Percentiles rank a stretch among this genome's conserved stretches.
These are phyloP conservation scores for Notothenia rossii DNA, from an alignment of 2,113 vertebrate species.

Conservation along the genomic window DNA sequence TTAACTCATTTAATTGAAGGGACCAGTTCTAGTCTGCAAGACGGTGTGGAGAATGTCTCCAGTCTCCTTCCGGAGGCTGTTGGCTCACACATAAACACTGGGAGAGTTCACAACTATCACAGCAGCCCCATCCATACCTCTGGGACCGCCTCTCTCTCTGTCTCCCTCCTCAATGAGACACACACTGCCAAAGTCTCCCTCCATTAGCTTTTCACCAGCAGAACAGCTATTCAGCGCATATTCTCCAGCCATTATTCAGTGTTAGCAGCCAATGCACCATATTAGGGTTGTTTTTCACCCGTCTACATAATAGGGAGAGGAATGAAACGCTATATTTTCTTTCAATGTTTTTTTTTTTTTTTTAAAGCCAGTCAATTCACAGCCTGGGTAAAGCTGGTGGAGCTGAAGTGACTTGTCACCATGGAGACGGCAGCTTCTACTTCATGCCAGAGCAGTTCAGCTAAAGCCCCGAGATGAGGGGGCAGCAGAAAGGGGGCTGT, in stretches of 20 bases:
- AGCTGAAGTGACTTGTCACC: slow-evolving; percentile 79
- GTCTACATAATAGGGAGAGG: slow-evolving; percentile 53
- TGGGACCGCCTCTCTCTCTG: slow-evolving; percentile 70
- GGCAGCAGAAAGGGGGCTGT: slow-evolving; percentile 56
- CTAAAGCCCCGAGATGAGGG: slow-evolving; percentile 72
- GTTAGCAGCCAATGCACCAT: slow-evolving; percentile 59
- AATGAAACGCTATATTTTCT: slow-evolving; percentile 67
- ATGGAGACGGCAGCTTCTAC: slow-evolving; percentile 80
- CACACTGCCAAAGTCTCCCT: slow-evolving; percentile 69
- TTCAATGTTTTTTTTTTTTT: slow-evolving; percentile 42
- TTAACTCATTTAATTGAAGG: slow-evolving; percentile 85
- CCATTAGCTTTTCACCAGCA: slow-evolving; percentile 76
- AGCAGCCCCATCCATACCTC: slow-evolving; percentile 79
- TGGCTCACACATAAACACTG: slow-evolving; percentile 79
- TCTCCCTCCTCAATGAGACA: slow-evolving; percentile 61
- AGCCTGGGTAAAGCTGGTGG: slow-evolving; percentile 72
- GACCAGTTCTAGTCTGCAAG: slow-evolving; percentile 73
- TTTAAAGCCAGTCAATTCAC: slow-evolving; percentile 52
- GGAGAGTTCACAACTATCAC: slow-evolving; percentile 83
- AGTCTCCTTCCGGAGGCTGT: slow-evolving; percentile 78
- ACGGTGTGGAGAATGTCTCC: slow-evolving; percentile 78
- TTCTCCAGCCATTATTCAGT: slow-evolving; percentile 66
- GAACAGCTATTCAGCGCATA: slow-evolving; percentile 66
- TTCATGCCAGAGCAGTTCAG: slow-evolving; percentile 77
- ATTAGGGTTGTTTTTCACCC: slow-evolving; percentile 65